Base-by-base conservation (phyloP, 2,797 vertebrate genomes). In the Podarcis lilfordi region DNA sequence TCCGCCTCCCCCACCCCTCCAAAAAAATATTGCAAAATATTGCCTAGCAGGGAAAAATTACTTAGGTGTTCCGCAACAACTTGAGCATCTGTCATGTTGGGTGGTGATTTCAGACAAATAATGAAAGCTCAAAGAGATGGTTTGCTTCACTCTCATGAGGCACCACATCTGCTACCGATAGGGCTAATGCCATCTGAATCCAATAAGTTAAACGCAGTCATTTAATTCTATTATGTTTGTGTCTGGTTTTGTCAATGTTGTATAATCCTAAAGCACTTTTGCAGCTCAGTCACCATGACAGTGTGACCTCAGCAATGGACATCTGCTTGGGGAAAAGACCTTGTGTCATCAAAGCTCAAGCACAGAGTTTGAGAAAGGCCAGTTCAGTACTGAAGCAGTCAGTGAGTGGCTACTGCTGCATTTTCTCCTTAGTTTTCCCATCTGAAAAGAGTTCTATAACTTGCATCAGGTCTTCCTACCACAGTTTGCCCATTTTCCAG, bases 271-370 rank as follows among this genome's bases (percentile, higher is more conserved):
- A 91, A 37, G 82, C 92, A 81, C 85, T 93, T 89, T 93, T 87
- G 25, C 91, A 87, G 69, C 76, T 86, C 72, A 88, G 69, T 71
- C 90, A 88, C 75, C 35, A 15, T 91, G 93, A 92, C 92, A 91
- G 85, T 90, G 87, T 90, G 90, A 95, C 90, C 85, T 0, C 0
- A 75, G 69, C 86, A 84, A 68, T 72, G 80, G 59, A 75, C 88
- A 80, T 93, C 91, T 95, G 95, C 94, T 95, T 85, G 89, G 88
- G 92, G 91, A 87, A 94, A 93, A 93, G 91, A 92, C 89, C 92
- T 92, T 84, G 91, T 23, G 55, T 87, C 88, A 90, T 83, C 0
- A 9, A 86, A 80, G 82, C 93, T 92, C 0, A 1, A 92, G 82
- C 87, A 89, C 88, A 78, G 66, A 1, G 1, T 9, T 6, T 4